phyloP scores from a whole-genome alignment of 2,888 invertebrate species.

The Limnephilus marmoratus region DNA sequence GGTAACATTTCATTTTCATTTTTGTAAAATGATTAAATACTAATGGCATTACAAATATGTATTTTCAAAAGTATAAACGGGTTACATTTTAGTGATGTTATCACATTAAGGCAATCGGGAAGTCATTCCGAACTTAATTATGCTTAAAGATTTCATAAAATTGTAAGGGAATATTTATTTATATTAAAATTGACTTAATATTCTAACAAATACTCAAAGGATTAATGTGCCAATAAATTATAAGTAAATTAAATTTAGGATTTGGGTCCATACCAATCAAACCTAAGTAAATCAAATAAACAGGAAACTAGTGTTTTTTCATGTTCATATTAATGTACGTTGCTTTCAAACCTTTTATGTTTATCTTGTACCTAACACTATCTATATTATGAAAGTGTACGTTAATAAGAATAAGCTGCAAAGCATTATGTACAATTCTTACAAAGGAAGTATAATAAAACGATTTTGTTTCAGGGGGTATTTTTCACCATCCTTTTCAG shows the following conservation, averaged over 20 bases:
- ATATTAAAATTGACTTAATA: neutral
- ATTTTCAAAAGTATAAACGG: slow-evolving; percentile 30
- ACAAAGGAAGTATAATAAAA: neutral
- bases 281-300: neutral
- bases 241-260: neutral
- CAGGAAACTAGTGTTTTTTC: neutral
- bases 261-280: neutral
- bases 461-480: neutral
- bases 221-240: slow-evolving; percentile 2
- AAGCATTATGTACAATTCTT: neutral
- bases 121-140: slow-evolving; percentile 13
- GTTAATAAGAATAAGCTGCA: neutral
- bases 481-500: too few relatives aligned
- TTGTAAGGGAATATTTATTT: neutral
- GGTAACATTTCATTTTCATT: slow-evolving; percentile 20
- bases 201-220: neutral
- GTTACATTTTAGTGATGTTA: slow-evolving; percentile 6
- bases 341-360: neutral
- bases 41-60: slow-evolving; percentile 21
- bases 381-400: neutral
- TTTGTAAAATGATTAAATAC: slow-evolving; percentile 31
- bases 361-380: neutral
- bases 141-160: neutral
- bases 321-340: neutral
- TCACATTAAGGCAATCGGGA: slow-evolving; percentile 39